Conservation (phyloP, 2,797 vertebrate genomes). For the Aphelocoma californica region DNA sequence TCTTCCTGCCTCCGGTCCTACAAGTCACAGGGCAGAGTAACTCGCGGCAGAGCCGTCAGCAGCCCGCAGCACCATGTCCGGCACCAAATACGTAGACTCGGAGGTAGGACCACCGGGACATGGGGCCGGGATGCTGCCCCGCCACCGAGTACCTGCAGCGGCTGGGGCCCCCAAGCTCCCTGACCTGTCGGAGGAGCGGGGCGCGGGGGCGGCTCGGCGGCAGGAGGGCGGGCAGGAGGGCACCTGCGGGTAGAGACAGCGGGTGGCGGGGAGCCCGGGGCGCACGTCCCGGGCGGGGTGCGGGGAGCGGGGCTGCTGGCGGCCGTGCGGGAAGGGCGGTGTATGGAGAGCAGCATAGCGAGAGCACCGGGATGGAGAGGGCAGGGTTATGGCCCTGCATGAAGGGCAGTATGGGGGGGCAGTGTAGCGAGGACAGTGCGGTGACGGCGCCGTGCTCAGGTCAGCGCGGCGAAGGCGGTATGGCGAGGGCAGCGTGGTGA, state of each 20-base stretch:
- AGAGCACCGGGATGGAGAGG: too few species aligned
- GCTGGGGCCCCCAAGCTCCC: background rate
- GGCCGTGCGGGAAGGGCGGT: background rate
- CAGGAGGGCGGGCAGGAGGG: background rate
- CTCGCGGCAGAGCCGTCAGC: constrained; percentile 65
- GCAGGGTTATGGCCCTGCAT: background rate
- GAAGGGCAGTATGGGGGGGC: too few species aligned
- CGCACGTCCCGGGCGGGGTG: background rate
- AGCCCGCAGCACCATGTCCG: constrained; percentile 87
- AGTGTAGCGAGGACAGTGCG: background rate
- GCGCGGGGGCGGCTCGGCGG: background rate
- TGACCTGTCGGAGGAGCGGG: background rate
- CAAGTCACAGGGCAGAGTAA: constrained; percentile 66
- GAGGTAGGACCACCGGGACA: constrained; percentile 81
- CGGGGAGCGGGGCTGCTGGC: background rate
- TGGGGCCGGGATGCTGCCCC: background rate
- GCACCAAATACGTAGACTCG: constrained; percentile 88
- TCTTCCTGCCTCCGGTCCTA: constrained; percentile 74
- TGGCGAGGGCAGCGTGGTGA: too few species aligned
- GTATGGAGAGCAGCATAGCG: background rate
- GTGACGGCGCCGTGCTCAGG: too few species aligned
- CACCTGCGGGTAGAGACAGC: too few species aligned
- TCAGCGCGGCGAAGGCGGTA: too few species aligned
- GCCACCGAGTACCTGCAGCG: background rate
- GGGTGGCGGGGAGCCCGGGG: too few species aligned